phyloP scores from a whole-genome alignment of 2,797 vertebrate species.

The Scyliorhinus canicula region DNA sequence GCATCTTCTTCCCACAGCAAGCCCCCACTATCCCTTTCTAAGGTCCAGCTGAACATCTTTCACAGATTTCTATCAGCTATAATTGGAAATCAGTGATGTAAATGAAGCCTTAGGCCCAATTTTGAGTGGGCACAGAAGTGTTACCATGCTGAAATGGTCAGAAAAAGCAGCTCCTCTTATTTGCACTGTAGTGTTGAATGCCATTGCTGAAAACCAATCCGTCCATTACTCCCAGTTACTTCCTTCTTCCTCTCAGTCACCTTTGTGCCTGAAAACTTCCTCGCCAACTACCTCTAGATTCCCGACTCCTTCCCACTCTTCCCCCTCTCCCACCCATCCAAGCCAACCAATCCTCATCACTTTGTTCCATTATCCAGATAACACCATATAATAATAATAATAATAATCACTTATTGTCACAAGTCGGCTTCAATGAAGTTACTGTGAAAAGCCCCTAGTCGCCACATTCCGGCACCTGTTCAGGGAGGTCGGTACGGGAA shows the following conservation, averaged over 20 bases:
- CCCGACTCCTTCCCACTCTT: too few relatives aligned
- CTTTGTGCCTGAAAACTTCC: background rate
- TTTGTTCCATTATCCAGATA: background rate
- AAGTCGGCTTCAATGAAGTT: too few relatives aligned
- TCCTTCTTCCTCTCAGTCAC: background rate
- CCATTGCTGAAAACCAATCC: background rate
- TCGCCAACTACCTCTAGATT: background rate
- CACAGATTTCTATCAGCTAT: background rate
- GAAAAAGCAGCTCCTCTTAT: background rate
- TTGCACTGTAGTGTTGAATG: background rate
- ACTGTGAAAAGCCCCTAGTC: too few relatives aligned
- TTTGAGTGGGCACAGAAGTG: background rate
- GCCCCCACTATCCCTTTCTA: too few relatives aligned
- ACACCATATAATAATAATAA: too few relatives aligned
- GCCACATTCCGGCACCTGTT: too few relatives aligned
- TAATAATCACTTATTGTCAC: too few relatives aligned
- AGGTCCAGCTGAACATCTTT: background rate
- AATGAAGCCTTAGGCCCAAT: background rate
- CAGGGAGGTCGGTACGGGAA: too few relatives aligned
- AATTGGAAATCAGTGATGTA: background rate
- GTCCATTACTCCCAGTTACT: background rate
- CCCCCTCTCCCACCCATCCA: background rate
- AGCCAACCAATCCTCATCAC: background rate
- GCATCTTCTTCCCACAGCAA: too few relatives aligned
- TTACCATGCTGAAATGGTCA: background rate